Evolutionary conservation across 2,888 invertebrate species (phyloP).

Genomic region (Lithodes maja): DNA sequence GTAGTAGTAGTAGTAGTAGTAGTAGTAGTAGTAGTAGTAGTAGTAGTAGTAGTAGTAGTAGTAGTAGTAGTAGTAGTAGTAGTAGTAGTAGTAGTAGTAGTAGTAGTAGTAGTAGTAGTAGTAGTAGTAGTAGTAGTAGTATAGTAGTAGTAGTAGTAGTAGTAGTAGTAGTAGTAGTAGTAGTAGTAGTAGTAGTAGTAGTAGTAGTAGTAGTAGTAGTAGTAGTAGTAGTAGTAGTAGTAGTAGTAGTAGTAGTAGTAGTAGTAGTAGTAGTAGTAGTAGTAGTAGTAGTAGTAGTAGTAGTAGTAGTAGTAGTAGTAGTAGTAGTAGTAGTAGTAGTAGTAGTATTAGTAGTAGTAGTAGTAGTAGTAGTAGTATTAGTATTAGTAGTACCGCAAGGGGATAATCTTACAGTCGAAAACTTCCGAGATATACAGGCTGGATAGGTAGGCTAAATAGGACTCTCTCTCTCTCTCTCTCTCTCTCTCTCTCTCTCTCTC

Average conservation of each 20-base stretch:
- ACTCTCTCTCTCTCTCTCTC: no score
- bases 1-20: no score
- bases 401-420: no score
- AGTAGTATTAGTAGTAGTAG: no score
- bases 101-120: constrained; percentile 14
- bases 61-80: not conserved
- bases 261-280: not conserved
- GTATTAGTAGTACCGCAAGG: no score
- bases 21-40: not conserved
- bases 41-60: constrained; percentile 21
- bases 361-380: no score
- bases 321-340: constrained; percentile 1
- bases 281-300: constrained; percentile 15
- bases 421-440: no score
- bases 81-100: not conserved
- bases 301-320: constrained; percentile 4
- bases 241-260: not conserved
- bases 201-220: not conserved
- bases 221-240: not conserved
- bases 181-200: not conserved
- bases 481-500: not conserved
- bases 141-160: no score
- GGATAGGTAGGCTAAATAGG: no score
- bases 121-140: no score
- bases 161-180: not conserved